Evolutionary conservation across 2,888 invertebrate genomes (phyloP), one percentile per base, ranked within the genome.

Genomic region (Cylindroiulus punctatus): DNA sequence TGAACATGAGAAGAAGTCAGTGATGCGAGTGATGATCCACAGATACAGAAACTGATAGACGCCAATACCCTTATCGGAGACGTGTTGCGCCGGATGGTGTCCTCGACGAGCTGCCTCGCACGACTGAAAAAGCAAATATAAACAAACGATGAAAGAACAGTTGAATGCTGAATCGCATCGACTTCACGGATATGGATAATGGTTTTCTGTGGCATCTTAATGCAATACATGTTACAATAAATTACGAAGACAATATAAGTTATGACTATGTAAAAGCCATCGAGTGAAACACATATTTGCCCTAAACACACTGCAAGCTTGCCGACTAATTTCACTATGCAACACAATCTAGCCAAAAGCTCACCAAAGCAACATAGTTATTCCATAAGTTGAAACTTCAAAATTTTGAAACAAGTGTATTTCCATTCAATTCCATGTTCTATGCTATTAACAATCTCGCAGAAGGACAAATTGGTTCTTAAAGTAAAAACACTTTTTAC

Each of bases 11-110:
- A 1, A 44, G 10, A 44, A 8, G 44, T 44, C 1, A 26, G 65
- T n/a, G n/a, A n/a, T n/a, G n/a, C n/a, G n/a, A n/a, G n/a, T n/a
- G n/a, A n/a, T n/a, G n/a, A n/a, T n/a, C n/a, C n/a, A n/a, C n/a
- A n/a, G n/a, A n/a, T n/a, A n/a, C n/a, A n/a, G 65, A 5, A 0
- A 1, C 1, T 65, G 14, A 30, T 44, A 22, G 42, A 82, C 32
- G 36, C 36, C 36, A 87, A 84, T 87, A 88, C 89, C 86, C 91
- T 88, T 89, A 97, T 95, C 86, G 97, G 97, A 85, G 97, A 98
- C 89, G 97, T 97, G 92, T 98, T 98, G 90, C 97, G 94, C 88
- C 96, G 94, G 90, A 98, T 98, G 88, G 98, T 98, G 90, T 98
- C 97, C 91, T 97, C 97, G 90, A 98, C 98, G 91, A 98, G 92